A percentile compares a stretch with the other conserved stretches of the same genome.
Evolutionary conservation across 2,797 vertebrate genomes (phyloP).

Genomic region (Todus mexicanus): DNA sequence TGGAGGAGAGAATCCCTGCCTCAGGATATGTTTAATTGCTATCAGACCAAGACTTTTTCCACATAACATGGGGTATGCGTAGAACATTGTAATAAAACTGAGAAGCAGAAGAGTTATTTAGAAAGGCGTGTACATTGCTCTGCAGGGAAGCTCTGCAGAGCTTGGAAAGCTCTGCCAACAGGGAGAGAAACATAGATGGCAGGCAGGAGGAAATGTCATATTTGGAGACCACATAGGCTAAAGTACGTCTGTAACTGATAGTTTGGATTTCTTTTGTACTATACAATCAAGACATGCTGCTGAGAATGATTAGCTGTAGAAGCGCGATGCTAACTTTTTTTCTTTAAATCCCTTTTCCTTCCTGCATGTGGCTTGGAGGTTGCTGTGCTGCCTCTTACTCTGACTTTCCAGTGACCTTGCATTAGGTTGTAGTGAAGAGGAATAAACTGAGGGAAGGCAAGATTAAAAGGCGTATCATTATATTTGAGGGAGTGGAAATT

Average conservation of each 20-base stretch:
- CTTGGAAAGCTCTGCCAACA: background rate
- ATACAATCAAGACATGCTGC: constrained; percentile 10
- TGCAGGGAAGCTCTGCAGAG: background rate
- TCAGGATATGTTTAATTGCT: constrained; percentile 35
- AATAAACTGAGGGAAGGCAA: background rate
- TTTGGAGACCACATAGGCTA: background rate
- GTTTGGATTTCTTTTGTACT: constrained; percentile 2
- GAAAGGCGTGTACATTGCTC: background rate
- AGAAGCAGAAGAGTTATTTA: background rate
- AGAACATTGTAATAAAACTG: background rate
- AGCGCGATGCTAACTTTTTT: background rate
- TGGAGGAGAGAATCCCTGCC: background rate
- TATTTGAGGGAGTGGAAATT: constrained; percentile 23
- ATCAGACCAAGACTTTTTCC: background rate
- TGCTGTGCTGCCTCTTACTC: background rate
- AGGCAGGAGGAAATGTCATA: background rate
- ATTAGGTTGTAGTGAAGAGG: background rate
- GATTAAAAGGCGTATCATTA: background rate
- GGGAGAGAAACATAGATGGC: background rate
- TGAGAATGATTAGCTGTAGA: background rate
- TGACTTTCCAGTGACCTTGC: constrained; percentile 52
- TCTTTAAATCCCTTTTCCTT: constrained; percentile 4
- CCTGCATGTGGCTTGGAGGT: background rate
- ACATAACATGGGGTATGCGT: background rate
- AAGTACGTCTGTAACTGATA: background rate